Evolutionary conservation across 2,888 invertebrate species (phyloP), one percentile per base, ranked within the genome.

Genomic region (Entomobrya multifasciata): DNA sequence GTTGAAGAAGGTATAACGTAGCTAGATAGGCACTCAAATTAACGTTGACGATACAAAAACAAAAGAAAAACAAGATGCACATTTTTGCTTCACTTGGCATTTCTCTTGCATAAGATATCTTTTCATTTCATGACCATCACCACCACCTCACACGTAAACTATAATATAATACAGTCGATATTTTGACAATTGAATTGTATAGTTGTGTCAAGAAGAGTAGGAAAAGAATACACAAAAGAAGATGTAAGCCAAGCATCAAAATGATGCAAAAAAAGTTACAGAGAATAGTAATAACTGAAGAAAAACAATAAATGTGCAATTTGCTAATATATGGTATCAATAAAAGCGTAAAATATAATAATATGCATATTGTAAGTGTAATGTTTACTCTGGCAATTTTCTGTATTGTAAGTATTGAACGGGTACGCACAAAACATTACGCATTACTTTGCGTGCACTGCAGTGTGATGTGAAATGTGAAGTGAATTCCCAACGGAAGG

Each of bases 11-110:
- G 30, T 30, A 57, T 65, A 70, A 17, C 1, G 52, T 65, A 52
- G n/a, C 41, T 57, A 47, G 15, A 81, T 41, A 81, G 55, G 70
- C 70, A 55, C n/a, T 70, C 55, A 13, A 15, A 17, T 41, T 11
- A 25, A 52, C 8, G 36, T 25, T 44, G 65, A 49, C 65, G n/a
- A n/a, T n/a, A n/a, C n/a, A 72, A 27, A 49, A 52, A 55, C 67
- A 80, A 52, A 52, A 70, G 70, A 81, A 57, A 81, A 81, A 81
- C 27, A 79, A 79, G 13, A 52, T 11, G n/a, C 36, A 44, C 25
- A n/a, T 5, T 13, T 27, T 13, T 47, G 47, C 47, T 15, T n/a
- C n/a, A 47, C 47, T 47, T 60, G 27, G 22, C 17, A 20, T 20
- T 22, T 15, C 17, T n/a, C 52, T 1, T 11, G 1, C 52, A 17